Evolutionary conservation across 1,140 invertebrate species (phyloP).

Genomic region (Lordiphosa stackelbergi): DNA sequence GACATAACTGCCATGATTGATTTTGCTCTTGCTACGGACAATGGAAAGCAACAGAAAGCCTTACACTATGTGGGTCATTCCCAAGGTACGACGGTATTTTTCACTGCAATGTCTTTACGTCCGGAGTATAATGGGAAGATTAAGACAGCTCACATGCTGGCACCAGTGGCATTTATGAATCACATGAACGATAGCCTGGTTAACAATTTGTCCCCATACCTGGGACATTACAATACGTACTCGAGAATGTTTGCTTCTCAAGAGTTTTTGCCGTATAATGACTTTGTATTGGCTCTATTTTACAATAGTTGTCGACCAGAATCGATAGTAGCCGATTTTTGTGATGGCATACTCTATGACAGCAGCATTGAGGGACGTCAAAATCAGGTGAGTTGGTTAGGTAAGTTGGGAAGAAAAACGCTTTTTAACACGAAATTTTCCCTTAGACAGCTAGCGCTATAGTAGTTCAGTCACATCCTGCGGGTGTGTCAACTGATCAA

Average conservation of each 20-base stretch:
- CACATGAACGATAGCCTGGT: neutral
- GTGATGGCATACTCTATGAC: constrained; percentile 7
- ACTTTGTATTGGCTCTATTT: constrained; percentile 37
- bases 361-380: constrained; percentile 1
- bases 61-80: constrained; percentile 77
- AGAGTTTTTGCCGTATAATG: constrained; percentile 41
- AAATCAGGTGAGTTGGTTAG: constrained; percentile 1
- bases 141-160: constrained; percentile 80
- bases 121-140: constrained; percentile 83
- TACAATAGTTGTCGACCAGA: constrained; percentile 78
- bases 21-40: constrained; percentile 78
- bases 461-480: constrained; percentile 82
- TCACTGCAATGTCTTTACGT: constrained; percentile 80
- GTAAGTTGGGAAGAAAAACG: neutral
- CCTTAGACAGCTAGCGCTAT: constrained; percentile 79
- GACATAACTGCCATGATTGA: constrained; percentile 84
- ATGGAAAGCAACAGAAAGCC: constrained; percentile 75
- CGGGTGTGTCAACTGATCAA: constrained; percentile 85
- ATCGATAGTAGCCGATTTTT: constrained; percentile 39
- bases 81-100: constrained; percentile 79
- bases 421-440: constrained; percentile 79
- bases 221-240: constrained; percentile 61
- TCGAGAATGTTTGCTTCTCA: constrained; percentile 17
- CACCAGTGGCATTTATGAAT: constrained; percentile 77
- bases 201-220: neutral